These are phyloP conservation scores for Sminthurinus aureus DNA, from an alignment of 2,888 invertebrate genomes.

Conservation along the genomic window DNA sequence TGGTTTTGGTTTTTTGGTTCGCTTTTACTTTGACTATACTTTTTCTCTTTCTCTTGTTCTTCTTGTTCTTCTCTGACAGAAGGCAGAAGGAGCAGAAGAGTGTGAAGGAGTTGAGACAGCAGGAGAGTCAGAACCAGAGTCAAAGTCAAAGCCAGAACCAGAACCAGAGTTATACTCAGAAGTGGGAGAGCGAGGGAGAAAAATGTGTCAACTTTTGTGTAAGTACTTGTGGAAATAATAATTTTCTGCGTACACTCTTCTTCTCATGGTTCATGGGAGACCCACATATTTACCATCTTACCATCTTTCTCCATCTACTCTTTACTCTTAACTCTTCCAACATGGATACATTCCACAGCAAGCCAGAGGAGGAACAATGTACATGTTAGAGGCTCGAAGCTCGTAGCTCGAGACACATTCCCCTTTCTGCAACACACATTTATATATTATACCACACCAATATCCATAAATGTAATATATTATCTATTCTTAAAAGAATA, in stretches of 20 bases:
- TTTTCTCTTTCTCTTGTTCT: too few relatives aligned
- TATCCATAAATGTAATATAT: too few relatives aligned
- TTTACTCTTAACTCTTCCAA: neutral
- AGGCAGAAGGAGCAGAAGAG: neutral
- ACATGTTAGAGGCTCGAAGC: too few relatives aligned
- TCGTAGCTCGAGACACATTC: too few relatives aligned
- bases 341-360: neutral
- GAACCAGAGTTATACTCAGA: neutral
- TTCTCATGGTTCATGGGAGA: neutral
- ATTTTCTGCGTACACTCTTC: slow-evolving; percentile 3
- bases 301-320: too few relatives aligned
- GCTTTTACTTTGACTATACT: too few relatives aligned
- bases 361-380: too few relatives aligned
- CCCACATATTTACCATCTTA: too few relatives aligned
- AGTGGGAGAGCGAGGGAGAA: neutral
- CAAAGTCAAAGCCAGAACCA: too few relatives aligned
- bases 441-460: too few relatives aligned
- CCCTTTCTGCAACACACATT: too few relatives aligned
- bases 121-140: neutral
- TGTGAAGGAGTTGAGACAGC: neutral
- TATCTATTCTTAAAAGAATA: too few relatives aligned
- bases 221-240: slow-evolving; percentile 17
- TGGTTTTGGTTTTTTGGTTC: neutral
- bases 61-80: neutral
- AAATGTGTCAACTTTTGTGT: slow-evolving; percentile 18